phyloP scores from a whole-genome alignment of 1,140 invertebrate genomes.

The Drosophila pruinosa region DNA sequence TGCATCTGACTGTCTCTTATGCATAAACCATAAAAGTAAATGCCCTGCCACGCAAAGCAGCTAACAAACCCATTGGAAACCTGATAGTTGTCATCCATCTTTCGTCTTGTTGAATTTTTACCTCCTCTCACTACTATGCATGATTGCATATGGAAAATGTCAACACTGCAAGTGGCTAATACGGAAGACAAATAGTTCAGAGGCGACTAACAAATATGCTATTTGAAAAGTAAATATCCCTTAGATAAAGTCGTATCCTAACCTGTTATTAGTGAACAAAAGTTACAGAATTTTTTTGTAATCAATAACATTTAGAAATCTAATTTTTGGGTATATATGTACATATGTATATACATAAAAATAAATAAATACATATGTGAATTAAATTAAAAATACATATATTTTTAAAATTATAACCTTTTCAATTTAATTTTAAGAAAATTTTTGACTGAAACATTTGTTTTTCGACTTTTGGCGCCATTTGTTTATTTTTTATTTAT shows the following conservation, averaged over 20 bases:
- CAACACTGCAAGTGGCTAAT: constrained; percentile 46
- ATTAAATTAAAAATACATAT: too few species aligned
- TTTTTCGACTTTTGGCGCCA: too few species aligned
- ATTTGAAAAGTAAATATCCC: background rate
- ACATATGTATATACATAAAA: too few species aligned
- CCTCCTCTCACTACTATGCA: constrained; percentile 44
- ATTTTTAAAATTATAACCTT: too few species aligned
- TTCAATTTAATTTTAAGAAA: too few species aligned
- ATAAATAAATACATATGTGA: too few species aligned
- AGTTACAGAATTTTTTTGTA: too few species aligned
- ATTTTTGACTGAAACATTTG: too few species aligned
- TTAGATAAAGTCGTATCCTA: background rate
- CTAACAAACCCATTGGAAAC: constrained; percentile 70
- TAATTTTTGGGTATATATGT: too few species aligned
- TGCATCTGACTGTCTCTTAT: constrained; percentile 1
- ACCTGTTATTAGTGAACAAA: too few species aligned
- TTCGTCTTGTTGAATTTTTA: constrained; percentile 20
- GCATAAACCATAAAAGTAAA: constrained; percentile 70
- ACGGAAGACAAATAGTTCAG: constrained; percentile 11
- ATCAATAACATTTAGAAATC: too few species aligned
- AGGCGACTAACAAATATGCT: constrained; percentile 11
- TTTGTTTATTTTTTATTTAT: too few species aligned
- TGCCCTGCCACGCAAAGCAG: constrained; percentile 53
- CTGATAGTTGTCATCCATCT: constrained; percentile 59
- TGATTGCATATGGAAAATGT: constrained; percentile 72